phyloP scores from a whole-genome alignment of 1,140 invertebrate genomes.

The Lordiphosa clarofinis region DNA sequence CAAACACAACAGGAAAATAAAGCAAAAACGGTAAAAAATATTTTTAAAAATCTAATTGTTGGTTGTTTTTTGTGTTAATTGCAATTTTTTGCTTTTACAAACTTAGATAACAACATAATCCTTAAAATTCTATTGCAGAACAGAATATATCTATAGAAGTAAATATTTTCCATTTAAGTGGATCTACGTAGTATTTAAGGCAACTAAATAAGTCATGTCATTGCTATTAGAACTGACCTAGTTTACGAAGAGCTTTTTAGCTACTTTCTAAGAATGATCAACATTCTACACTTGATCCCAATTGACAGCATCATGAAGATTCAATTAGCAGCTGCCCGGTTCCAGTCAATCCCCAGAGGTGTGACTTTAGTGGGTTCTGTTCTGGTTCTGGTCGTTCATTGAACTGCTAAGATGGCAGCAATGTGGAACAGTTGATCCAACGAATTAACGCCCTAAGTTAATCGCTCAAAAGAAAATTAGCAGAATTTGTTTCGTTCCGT shows the following conservation, averaged over 20 bases:
- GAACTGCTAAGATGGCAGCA: slow-evolving; percentile 41
- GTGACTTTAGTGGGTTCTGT: no score
- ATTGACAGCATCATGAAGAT: slow-evolving; percentile 9
- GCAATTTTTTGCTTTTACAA: no score
- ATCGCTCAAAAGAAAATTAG: slow-evolving; percentile 62
- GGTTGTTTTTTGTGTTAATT: no score
- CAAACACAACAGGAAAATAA: slow-evolving; percentile 24
- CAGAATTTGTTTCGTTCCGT: slow-evolving; percentile 31
- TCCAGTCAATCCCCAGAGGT: no score
- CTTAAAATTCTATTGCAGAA: no score
- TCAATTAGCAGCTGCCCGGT: slow-evolving; percentile 28
- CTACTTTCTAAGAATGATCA: slow-evolving; percentile 55
- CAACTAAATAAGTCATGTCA: no score
- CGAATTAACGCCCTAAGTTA: slow-evolving; percentile 49
- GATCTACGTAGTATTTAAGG: no score
- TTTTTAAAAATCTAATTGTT: slow-evolving; percentile 10
- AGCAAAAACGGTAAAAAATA: slow-evolving; percentile 15
- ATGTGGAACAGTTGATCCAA: slow-evolving; percentile 52
- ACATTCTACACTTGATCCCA: slow-evolving; percentile 50
- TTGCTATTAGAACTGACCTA: no score
- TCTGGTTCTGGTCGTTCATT: slow-evolving; percentile 29
- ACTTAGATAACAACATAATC: no score
- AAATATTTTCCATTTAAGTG: no score
- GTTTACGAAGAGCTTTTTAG: slow-evolving; percentile 17
- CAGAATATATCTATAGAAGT: no score